Conservation (phyloP, 2,113 vertebrate species). For the Campylorhamphus procurvoides region DNA sequence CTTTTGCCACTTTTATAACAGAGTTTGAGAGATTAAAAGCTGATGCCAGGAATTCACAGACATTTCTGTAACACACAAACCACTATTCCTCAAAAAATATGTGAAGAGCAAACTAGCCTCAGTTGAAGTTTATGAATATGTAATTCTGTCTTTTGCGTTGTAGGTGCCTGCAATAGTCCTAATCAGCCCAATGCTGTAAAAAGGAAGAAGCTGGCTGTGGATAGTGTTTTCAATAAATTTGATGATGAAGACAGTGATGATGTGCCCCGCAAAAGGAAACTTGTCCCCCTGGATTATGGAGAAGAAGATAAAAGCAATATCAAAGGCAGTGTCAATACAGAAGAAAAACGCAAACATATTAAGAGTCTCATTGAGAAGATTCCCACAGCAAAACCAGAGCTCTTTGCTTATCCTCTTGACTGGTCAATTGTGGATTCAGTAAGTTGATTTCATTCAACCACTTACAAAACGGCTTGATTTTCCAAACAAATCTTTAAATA, state of each 20-base stretch:
- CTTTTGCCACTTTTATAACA: neutral
- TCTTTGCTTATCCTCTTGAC: constrained; percentile 96
- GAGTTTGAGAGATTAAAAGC: neutral
- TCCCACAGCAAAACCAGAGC: constrained; percentile 95
- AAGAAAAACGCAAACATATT: constrained; percentile 98
- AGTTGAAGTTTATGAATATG: neutral
- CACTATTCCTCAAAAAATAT: neutral
- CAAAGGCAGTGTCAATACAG: constrained; percentile 91
- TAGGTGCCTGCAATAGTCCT: constrained; percentile 93
- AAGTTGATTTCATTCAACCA: constrained; percentile 59
- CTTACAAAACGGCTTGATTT: neutral
- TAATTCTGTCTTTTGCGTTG: constrained; percentile 20
- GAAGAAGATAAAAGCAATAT: constrained; percentile 93
- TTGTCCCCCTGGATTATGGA: constrained; percentile 96
- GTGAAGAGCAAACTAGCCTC: neutral
- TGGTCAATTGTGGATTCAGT: constrained; percentile 98
- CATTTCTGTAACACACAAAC: neutral
- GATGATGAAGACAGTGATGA: constrained; percentile 97
- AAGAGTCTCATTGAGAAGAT: constrained; percentile 99
- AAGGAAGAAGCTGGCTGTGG: constrained; percentile 95
- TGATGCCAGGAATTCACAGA: neutral
- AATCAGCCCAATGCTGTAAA: constrained; percentile 91
- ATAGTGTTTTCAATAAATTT: constrained; percentile 98
- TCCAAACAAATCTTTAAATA: neutral
- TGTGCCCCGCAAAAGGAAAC: constrained; percentile 92